These are phyloP conservation scores for Tenthredo distinguenda DNA, from an alignment of 2,888 invertebrate species.

Conservation along the genomic window DNA sequence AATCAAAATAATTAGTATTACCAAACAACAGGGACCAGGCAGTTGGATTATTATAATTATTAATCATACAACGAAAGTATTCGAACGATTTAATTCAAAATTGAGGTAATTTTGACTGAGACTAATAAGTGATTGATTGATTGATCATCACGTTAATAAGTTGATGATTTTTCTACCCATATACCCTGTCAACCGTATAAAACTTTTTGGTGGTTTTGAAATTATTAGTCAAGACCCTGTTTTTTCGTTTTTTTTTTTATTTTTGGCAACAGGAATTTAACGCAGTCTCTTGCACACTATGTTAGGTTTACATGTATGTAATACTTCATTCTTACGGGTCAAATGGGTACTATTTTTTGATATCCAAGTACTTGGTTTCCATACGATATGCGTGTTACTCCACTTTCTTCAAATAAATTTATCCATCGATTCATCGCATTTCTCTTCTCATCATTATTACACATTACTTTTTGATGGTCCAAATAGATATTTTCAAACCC, in stretches of 20 bases:
- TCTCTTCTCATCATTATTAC: background rate
- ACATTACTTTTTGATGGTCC: background rate
- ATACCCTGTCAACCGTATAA: background rate
- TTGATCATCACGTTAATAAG: background rate
- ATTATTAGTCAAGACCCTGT: background rate
- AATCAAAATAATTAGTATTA: background rate
- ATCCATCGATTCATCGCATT: background rate
- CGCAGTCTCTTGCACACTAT: conserved; percentile 10
- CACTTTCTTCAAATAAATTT: background rate
- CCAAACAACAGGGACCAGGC: conserved; percentile 37
- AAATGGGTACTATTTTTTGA: background rate
- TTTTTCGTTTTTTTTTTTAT: background rate
- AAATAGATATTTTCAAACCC: background rate
- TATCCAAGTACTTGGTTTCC: background rate
- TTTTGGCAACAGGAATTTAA: background rate
- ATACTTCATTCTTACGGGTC: background rate
- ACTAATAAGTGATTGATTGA: background rate
- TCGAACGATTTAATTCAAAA: background rate
- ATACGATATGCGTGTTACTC: background rate
- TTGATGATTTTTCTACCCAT: background rate
- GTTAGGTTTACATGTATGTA: conserved; percentile 9
- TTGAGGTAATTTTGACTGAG: conserved; percentile 3
- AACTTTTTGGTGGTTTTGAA: background rate
- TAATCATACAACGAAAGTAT: conserved; percentile 27
- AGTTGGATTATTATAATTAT: conserved; percentile 13